Base-by-base conservation (phyloP, 1,140 invertebrate genomes). In the Euschistus heros region DNA sequence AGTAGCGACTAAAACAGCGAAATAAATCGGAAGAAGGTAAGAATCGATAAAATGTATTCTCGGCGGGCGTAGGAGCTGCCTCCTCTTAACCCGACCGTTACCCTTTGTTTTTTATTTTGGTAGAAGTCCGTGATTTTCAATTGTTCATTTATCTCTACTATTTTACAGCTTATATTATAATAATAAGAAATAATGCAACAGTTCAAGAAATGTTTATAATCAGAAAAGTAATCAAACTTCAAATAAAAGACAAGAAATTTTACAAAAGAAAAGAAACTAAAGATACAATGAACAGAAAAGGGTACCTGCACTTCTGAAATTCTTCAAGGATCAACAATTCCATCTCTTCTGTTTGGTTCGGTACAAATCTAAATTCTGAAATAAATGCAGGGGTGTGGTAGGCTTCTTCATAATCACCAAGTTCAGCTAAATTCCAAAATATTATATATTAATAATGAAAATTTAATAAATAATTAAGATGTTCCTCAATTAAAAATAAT, bases 351-450 rank as follows among this genome's bases (percentile, higher is more conserved):
- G 91, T 91, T 78, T 97, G 94, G 69, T 91, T 86, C 0, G 91
- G 91, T 24, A 95, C 86, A 78, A 99, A 98, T 67, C 91, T 84
- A 75, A 99, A 99, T 79, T 99, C 95, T 0, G 96, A 98, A 2
- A 99, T 91, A 59, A 92, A 93, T 24, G 89, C 91, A n/a, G 93
- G 88, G 17, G 90, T 92, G 74, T 99, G 96, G 27, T 88, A 79
- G 27, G 84, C 78, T 62, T 89, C 83, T 76, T 99, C 96, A 80
- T 91, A 99, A 78, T 99, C 96, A 50, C 97, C 97, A 33, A 98
- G 78, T 80, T 99, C 97, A 70, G 96, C 93, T 95, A 73, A 64
- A 80, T 76, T 37, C 33, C 46, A 70, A 50, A 64, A 60, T 2
- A 33, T 42, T 33, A 18, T 18, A 6, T 20, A 61, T 6, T 4